These are phyloP conservation scores for Serilophus lunatus DNA, from an alignment of 2,113 vertebrate species.

Conservation along the genomic window DNA sequence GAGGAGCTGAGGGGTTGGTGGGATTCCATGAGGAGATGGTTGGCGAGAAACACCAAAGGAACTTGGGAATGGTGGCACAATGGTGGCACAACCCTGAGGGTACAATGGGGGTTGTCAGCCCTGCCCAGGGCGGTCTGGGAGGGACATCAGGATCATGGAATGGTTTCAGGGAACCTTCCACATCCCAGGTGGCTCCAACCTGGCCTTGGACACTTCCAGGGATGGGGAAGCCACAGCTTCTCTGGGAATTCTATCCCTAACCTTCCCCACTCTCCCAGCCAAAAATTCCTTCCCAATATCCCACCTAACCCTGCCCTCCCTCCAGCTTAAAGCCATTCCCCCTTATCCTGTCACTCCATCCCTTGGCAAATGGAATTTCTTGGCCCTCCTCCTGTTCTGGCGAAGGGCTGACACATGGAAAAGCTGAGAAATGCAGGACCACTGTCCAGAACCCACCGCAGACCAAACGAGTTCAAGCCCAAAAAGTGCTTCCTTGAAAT, in stretches of 20 bases:
- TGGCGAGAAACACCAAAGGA: background rate
- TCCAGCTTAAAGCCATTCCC: rapidly evolving
- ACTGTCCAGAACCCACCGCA: background rate
- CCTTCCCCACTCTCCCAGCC: background rate
- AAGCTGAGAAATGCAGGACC: constrained; percentile 39
- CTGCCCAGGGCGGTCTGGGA: background rate
- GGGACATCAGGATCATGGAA: background rate
- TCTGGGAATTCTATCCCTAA: rapidly evolving
- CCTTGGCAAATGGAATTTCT: background rate
- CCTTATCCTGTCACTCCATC: background rate
- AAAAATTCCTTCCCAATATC: background rate
- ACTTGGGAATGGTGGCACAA: background rate
- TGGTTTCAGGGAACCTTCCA: background rate
- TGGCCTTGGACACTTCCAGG: background rate
- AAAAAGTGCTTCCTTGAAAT: background rate
- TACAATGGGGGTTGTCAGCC: background rate
- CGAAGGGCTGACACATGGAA: background rate
- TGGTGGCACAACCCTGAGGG: rapidly evolving
- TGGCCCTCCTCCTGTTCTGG: background rate
- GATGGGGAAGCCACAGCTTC: background rate
- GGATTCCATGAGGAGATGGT: background rate
- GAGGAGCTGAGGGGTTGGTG: rapidly evolving
- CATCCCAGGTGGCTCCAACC: background rate
- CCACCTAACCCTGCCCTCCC: background rate
- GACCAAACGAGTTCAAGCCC: background rate